Base-by-base conservation (phyloP, 2,113 vertebrate genomes). In the Euleptes europaea region DNA sequence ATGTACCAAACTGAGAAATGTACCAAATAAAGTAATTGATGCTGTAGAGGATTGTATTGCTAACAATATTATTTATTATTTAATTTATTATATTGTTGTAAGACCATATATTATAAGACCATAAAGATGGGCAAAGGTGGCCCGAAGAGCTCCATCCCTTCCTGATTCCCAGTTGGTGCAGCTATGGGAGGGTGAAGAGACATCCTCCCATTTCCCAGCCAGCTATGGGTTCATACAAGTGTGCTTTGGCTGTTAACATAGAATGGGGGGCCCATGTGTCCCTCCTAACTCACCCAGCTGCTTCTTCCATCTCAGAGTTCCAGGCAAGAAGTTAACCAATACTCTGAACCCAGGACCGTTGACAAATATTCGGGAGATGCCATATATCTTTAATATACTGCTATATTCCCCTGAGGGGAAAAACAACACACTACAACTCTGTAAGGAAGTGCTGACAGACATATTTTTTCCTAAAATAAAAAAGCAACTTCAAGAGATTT, bases 31-130 rank as follows among this genome's bases (percentile, higher is more conserved):
- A 80, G 82, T 40, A 47, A 83, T 44, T 13, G 78, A 74, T 17
- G 11, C 28, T n/a, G 87, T 75, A 3, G 73, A 72, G 17, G 78
- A 86, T 80, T 71, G 40, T 84, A 85, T 84, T 42, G 33, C 1
- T 84, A 85, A 57, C 69, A n/a, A 21, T 82, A 1, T 80, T 92
- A 94, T 93, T 93, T 93, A 93, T 92, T 51, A 76, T 38, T 86
- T 57, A 57, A 94, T 93, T 93, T 93, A 93, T 92, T 57, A 75
- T 57, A 57, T 57, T 54, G 19, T 54, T 57, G 4, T 57, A 57
- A 21, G 54, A 9, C 26, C 82, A 94, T 91, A 94, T 94, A 94
- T 94, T 94, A 82, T 60, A 79, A 89, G 75, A 4, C 2, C 5
- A 49, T 19, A 33, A 77, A 47, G 11, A 26, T 49, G n/a, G 66